phyloP scores from a whole-genome alignment of 2,888 invertebrate species.

The Tenthredo scrophulariae region DNA sequence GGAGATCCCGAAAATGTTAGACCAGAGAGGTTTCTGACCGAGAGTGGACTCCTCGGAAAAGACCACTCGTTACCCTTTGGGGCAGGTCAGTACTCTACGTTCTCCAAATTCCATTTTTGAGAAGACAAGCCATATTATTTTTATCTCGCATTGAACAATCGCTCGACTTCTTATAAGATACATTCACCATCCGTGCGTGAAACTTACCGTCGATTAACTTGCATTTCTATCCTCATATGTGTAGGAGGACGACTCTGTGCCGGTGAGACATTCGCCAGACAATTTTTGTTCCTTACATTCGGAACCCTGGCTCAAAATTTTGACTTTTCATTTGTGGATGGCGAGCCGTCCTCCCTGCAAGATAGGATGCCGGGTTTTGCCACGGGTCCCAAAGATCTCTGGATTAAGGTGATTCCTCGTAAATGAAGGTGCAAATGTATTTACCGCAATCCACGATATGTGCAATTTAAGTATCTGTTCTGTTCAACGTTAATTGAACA shows the following conservation, averaged over 20 bases:
- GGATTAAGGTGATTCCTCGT: constrained; percentile 80
- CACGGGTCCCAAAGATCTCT: constrained; percentile 81
- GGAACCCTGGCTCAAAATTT: constrained; percentile 84
- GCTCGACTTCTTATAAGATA: not conserved
- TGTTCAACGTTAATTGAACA: not conserved
- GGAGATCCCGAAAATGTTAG: constrained; percentile 84
- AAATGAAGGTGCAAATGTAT: constrained; percentile 55
- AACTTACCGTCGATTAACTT: not conserved
- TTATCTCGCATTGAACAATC: not conserved
- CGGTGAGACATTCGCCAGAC: constrained; percentile 86
- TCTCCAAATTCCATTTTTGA: not conserved
- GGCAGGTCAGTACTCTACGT: constrained; percentile 79
- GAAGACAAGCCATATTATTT: not conserved
- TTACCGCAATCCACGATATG: not conserved
- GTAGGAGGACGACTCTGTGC: constrained; percentile 85
- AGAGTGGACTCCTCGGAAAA: constrained; percentile 80
- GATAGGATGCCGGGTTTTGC: constrained; percentile 80
- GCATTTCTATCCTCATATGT: constrained; percentile 17
- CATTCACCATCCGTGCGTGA: not conserved
- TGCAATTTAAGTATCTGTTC: not conserved
- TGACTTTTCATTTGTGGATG: constrained; percentile 80
- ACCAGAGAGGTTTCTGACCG: constrained; percentile 84
- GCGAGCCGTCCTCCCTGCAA: constrained; percentile 77
- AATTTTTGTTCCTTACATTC: constrained; percentile 83
- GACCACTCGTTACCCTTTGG: constrained; percentile 85